Evolutionary conservation across 2,888 invertebrate species (phyloP), one percentile per base, ranked within the genome.

Genomic region (Laothoe populi): DNA sequence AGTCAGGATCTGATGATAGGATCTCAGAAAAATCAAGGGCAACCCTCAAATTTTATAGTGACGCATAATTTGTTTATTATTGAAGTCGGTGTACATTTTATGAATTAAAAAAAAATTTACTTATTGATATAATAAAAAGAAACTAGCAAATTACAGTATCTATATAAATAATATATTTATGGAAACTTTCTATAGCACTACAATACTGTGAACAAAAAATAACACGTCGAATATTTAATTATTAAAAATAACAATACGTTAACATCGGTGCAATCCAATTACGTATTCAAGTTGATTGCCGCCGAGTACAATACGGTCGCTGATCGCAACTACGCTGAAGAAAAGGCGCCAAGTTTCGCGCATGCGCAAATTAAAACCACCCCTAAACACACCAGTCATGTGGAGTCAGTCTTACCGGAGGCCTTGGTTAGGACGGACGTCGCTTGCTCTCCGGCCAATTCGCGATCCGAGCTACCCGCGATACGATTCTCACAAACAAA

Each of bases 321-420:
- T 61, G 78, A 80, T 79, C 77, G 76, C 72, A 77, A 81, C 82
- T 82, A 79, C 84, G 73, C 81, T 81, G 79, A 87, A 88, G 89
- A 92, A 92, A 92, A 86, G 90, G 92, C 92, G 92, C 88, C 86
- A 92, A 92, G 65, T 78, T 74, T 59, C 49, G 69, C 88, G 90
- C 90, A 88, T 88, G 90, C 88, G 89, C 70, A 61, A 44, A 63
- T 23, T 23, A 75, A 68, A 71, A 64, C 63, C 72, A 68, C 69
- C 73, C 70, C 70, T 71, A 75, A 79, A 73, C 76, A 73, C 71
- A 73, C 71, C 82, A 86, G 82, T 86, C 83, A 83, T 79, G 78
- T 74, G 79, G 76, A 71, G 70, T 81, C 86, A 90, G 92, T 90
- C 82, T 75, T 75, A 79, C 82, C 74, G 76, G 62, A 75, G 76